Percentiles rank a stretch among this genome's conserved stretches.
Evolutionary conservation across 2,888 invertebrate genomes (phyloP).

Genomic region (Hanleya hanleyi): DNA sequence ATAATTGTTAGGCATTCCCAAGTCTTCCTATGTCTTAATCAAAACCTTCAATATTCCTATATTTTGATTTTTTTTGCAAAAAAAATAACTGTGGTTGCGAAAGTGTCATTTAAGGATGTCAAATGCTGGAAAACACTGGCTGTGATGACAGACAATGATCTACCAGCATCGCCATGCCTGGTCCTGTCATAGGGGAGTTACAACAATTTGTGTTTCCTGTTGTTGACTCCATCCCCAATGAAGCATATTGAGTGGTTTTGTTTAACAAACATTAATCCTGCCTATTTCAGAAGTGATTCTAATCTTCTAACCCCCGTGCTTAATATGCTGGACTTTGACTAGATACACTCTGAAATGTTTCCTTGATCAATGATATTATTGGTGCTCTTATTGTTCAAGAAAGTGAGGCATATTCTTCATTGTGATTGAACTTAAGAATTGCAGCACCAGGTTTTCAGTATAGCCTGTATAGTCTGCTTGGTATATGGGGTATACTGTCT

Average conservation of each 20-base stretch:
- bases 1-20: too few relatives aligned
- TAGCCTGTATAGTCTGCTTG: background rate
- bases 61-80: background rate
- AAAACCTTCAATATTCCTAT: background rate
- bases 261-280: background rate
- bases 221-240: background rate
- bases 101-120: background rate
- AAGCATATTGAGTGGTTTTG: background rate
- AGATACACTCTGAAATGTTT: background rate
- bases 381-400: background rate
- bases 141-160: background rate
- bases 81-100: background rate
- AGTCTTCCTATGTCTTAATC: background rate
- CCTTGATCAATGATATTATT: background rate
- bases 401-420: too few relatives aligned
- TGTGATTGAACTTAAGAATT: background rate
- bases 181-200: background rate
- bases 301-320: background rate
- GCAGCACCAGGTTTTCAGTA: background rate
- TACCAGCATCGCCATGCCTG: background rate
- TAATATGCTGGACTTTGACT: background rate
- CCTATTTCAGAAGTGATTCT: background rate
- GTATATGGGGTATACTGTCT: background rate
- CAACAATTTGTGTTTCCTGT: background rate
- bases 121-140: background rate